These are phyloP conservation scores for Dromas ardeola DNA, from an alignment of 2,113 vertebrate genomes.

Conservation along the genomic window DNA sequence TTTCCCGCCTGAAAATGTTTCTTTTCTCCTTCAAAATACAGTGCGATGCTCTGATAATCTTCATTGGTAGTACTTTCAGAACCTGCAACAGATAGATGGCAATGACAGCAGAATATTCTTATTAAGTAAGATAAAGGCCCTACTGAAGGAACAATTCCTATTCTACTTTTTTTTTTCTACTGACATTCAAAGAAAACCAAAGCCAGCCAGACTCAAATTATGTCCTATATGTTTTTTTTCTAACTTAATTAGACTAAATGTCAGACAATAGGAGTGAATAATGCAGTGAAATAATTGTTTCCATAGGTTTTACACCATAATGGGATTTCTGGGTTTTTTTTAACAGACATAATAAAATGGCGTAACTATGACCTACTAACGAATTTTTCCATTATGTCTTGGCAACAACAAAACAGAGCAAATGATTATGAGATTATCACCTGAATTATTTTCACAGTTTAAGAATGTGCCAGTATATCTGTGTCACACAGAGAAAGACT, in stretches of 20 bases:
- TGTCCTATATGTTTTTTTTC: background rate
- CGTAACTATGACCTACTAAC: background rate
- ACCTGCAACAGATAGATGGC: slow-evolving; percentile 72
- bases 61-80: slow-evolving; percentile 85
- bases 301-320: background rate
- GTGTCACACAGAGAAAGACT: background rate
- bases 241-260: background rate
- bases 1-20: slow-evolving; percentile 94
- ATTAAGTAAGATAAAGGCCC: background rate
- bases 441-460: background rate
- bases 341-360: background rate
- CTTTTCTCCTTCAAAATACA: slow-evolving; percentile 96
- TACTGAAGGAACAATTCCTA: background rate
- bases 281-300: background rate
- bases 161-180: background rate
- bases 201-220: background rate
- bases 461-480: background rate
- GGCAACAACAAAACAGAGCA: background rate
- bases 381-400: background rate
- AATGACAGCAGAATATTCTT: background rate
- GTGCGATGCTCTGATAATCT: slow-evolving; percentile 96
- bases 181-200: background rate
- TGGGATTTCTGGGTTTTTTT: background rate
- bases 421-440: background rate
- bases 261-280: background rate